A percentile compares a stretch with the other conserved stretches of the same genome.
phyloP scores from a whole-genome alignment of 2,888 invertebrate species.

The Phyto melanocephala region DNA sequence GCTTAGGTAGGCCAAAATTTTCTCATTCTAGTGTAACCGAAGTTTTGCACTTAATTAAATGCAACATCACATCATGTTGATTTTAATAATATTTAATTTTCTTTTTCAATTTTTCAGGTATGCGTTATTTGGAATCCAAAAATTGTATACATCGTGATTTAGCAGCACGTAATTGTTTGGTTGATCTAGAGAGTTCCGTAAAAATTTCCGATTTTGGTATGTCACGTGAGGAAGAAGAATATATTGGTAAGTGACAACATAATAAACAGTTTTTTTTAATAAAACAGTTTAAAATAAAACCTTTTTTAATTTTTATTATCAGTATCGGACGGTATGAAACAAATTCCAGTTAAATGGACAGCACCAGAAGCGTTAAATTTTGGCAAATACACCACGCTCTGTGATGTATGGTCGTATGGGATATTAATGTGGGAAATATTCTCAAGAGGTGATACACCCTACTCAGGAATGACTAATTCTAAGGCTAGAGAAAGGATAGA shows the following conservation, averaged over 20 bases:
- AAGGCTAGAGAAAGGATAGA: constrained; percentile 96
- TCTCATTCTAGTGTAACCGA: too few relatives aligned
- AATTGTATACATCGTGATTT: constrained; percentile 97
- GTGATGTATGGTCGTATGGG: constrained; percentile 98
- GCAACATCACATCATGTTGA: too few relatives aligned
- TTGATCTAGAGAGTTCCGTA: constrained; percentile 89
- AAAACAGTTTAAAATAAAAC: background rate
- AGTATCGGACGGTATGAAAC: constrained; percentile 98
- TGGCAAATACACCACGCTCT: constrained; percentile 96
- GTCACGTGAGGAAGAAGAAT: constrained; percentile 98
- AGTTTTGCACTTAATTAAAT: too few relatives aligned
- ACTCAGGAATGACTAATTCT: constrained; percentile 95
- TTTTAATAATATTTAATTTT: too few relatives aligned
- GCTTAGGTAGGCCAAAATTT: too few relatives aligned
- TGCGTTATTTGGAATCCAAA: constrained; percentile 96
- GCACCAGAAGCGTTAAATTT: constrained; percentile 97
- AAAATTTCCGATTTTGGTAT: constrained; percentile 99
- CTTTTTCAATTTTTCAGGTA: constrained; percentile 81
- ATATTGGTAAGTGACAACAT: constrained; percentile 81
- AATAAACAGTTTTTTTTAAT: too few relatives aligned
- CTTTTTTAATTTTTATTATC: background rate
- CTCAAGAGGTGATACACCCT: constrained; percentile 94
- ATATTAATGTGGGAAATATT: constrained; percentile 98
- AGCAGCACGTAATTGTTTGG: constrained; percentile 92
- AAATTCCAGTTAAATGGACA: constrained; percentile 99